Evolutionary conservation across 1,140 invertebrate species (phyloP).

Genomic region (Asobara japonica): DNA sequence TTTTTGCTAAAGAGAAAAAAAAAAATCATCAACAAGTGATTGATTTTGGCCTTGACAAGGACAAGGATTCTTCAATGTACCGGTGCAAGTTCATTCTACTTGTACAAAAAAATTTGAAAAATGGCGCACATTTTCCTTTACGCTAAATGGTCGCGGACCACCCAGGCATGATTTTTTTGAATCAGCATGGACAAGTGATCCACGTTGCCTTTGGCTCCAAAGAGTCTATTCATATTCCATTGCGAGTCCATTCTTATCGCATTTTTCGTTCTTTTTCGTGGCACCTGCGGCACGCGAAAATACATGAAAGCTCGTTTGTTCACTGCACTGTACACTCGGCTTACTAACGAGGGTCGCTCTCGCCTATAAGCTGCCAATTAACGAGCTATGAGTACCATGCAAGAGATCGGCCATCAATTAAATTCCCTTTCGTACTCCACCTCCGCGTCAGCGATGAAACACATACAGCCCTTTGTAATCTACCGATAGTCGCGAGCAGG

Average conservation of each 20-base stretch:
- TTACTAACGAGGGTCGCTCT: conserved; percentile 58
- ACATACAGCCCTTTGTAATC: conserved; percentile 19
- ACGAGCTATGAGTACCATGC: conserved; percentile 55
- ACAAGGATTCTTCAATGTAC: too few relatives aligned
- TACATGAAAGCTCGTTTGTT: conserved; percentile 47
- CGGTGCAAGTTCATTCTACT: neutral
- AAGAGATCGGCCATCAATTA: conserved; percentile 59
- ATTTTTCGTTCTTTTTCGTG: neutral
- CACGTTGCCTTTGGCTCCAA: neutral
- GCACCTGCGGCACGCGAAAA: conserved; percentile 41
- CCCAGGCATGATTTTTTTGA: neutral
- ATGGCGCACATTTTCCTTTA: too few relatives aligned
- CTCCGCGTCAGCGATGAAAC: conserved; percentile 2
- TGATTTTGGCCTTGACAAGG: neutral
- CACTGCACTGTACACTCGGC: conserved; percentile 38
- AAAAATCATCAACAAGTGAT: neutral
- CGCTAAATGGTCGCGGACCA: too few relatives aligned
- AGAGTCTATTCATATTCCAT: neutral
- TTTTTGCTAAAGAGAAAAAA: neutral
- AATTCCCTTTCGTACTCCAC: conserved; percentile 46
- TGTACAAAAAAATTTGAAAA: too few relatives aligned
- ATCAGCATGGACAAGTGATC: too few relatives aligned
- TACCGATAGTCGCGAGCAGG: neutral
- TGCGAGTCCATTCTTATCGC: neutral
- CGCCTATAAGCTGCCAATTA: conserved; percentile 64